Evolutionary conservation across 2,797 vertebrate genomes (phyloP), one percentile per base, ranked within the genome.

Genomic region (Emys orbicularis): DNA sequence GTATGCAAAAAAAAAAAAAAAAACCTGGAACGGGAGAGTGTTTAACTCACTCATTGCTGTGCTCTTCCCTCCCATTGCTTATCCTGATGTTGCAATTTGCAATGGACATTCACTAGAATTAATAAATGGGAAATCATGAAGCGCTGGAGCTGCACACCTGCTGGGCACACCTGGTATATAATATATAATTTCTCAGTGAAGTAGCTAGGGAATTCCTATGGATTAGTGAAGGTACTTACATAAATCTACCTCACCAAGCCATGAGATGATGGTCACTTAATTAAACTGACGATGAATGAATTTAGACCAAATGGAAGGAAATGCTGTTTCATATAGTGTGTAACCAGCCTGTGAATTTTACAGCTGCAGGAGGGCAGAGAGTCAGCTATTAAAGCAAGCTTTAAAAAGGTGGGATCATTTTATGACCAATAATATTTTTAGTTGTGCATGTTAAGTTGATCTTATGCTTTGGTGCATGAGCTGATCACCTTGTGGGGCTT

Each of bases 311-410:
- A 29, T 47, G 44, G 25, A 76, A 47, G 25, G 74, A 76, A 76
- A 23, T 21, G 8, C 8, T 88, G 41, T 23, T 41, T 12, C 10
- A 0, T 3, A 18, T 0, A 27, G 1, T 15, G 31, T 41, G 12
- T 57, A 52, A 56, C 83, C 11, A 12, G 50, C 4, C 9, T 12
- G 31, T 76, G 25, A n/a, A 19, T 1, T 1, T 16, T 1, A 25
- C 37, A 87, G 41, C 27, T 83, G 86, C 27, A 41, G 13, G 54
- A 52, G 84, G 52, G 16, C 13, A 25, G 47, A 88, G 9, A 6
- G 5, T 18, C 5, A 29, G 83, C 53, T 19, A 31, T 47, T 76
- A 47, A 41, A 57, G 53, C 16, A 41, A 82, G 37, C 54, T 54
- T 23, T 7, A 23, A 61, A n/a, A 72, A 77, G 19, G 11, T 77